Conservation (phyloP, 2,888 invertebrate species). For the Drosophila mayaguana region DNA sequence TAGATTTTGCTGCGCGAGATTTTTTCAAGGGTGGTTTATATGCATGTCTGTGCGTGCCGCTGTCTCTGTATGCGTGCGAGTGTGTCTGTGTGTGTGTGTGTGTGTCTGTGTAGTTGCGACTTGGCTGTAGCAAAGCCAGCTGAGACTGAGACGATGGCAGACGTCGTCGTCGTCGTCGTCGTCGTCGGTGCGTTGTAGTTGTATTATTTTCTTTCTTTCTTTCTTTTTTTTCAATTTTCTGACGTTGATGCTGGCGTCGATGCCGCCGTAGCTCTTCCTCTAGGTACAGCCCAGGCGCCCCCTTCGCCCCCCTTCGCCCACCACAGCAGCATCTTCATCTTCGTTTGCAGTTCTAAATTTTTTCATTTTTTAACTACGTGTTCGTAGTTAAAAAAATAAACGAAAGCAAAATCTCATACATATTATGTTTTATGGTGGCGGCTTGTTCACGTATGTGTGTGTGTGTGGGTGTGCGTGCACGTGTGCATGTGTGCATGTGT, state of each 20-base stretch:
- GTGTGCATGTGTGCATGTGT: conserved; percentile 16
- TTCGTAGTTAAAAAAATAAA: conserved; percentile 71
- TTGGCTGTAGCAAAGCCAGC: conserved; percentile 45
- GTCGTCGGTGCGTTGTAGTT: conserved; percentile 38
- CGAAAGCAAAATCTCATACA: conserved; percentile 54
- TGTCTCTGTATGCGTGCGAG: conserved; percentile 47
- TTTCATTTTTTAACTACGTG: conserved; percentile 76
- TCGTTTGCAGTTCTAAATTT: conserved; percentile 64
- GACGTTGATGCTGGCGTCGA: conserved; percentile 38
- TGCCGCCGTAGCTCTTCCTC: conserved; percentile 41
- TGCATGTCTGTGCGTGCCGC: conserved; percentile 35
- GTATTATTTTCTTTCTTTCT: conserved; percentile 19
- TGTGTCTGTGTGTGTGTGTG: conserved; percentile 35
- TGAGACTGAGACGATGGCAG: conserved; percentile 14
- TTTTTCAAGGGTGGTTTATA: conserved; percentile 83
- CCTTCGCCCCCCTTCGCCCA: too few relatives aligned
- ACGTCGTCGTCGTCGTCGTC: conserved; percentile 15
- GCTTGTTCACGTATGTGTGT: conserved; percentile 28
- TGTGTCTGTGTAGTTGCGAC: conserved; percentile 25
- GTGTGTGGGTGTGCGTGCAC: conserved; percentile 12
- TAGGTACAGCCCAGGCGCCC: conserved; percentile 25
- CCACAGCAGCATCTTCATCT: conserved; percentile 50
- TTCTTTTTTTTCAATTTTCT: conserved; percentile 43
- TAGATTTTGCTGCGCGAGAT: conserved; percentile 76
- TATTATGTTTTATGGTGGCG: conserved; percentile 65